Evolutionary conservation across 2,888 invertebrate species (phyloP), one percentile per base, ranked within the genome.

Genomic region (Beris morrisii): DNA sequence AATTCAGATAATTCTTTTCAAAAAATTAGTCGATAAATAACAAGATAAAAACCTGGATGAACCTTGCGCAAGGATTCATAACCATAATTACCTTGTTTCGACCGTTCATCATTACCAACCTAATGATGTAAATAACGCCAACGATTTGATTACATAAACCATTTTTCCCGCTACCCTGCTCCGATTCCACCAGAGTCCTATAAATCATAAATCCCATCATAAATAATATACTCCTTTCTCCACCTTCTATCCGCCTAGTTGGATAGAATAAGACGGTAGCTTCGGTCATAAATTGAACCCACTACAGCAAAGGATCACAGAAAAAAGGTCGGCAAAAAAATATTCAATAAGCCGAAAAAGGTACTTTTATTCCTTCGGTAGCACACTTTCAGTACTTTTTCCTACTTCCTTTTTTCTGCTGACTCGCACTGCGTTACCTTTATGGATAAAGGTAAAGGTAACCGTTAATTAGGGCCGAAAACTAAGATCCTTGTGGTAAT

Each of bases 191-290:
- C 28, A 12, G 9, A 30, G 45, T 58, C 58, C 30, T 38, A 58
- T 58, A 58, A 58, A 58, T 58, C 58, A 58, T 46, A 58, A 58
- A 58, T 58, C 58, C 58, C 58, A 6, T 58, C 58, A 58, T 58
- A 58, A 58, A 58, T 58, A 58, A 58, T 58, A 46, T 12, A 46
- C 58, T 22, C 28, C 15, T 22, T 44, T 4, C 32, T 7, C 32
- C 43, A 56, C 56, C 38, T 38, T 3, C 22, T 22, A 22, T 22
- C 22, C 22, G 22, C 22, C 22, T 3, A 22, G 22, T 22, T 22
- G 22, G 22, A 22, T 22, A 43, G 7, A 46, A 45, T 28, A 28
- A 58, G n/a, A 58, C 58, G 22, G 13, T n/a, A 5, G 45, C 28
- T 28, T 13, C n/a, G 15, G 28, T 38, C 7, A 32, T 58, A 45